These are phyloP conservation scores for Lepisosteus osseus DNA, from an alignment of 2,113 vertebrate genomes.

Conservation along the genomic window DNA sequence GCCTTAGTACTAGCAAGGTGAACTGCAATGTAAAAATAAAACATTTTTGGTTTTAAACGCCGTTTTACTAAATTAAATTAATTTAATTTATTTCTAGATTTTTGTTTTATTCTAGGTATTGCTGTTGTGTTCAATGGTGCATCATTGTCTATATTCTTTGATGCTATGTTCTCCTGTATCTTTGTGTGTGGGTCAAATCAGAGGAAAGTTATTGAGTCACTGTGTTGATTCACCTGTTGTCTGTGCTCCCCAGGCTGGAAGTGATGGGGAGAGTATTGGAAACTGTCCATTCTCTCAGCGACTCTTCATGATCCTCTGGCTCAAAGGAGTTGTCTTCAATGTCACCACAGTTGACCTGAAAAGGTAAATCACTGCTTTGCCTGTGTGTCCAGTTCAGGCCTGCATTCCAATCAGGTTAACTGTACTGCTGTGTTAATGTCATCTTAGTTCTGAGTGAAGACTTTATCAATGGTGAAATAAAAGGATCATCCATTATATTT, in stretches of 20 bases:
- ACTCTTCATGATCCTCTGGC: constrained; percentile 97
- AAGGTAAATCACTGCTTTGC: constrained; percentile 65
- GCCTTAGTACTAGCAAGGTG: neutral
- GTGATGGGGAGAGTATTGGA: constrained; percentile 93
- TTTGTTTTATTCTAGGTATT: neutral
- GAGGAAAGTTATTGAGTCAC: constrained; percentile 5
- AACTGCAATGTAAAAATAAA: no score
- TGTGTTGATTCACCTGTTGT: constrained; percentile 30
- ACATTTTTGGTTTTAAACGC: no score
- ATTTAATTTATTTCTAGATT: neutral
- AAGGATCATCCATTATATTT: no score
- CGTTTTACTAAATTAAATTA: no score
- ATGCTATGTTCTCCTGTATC: neutral
- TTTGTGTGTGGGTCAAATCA: neutral
- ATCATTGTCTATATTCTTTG: neutral
- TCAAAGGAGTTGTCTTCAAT: constrained; percentile 96
- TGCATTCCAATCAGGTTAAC: no score
- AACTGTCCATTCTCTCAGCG: constrained; percentile 96
- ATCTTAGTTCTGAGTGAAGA: no score
- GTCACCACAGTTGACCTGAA: constrained; percentile 96
- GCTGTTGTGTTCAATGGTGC: neutral
- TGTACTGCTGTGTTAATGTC: no score
- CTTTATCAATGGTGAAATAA: no score
- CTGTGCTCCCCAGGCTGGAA: constrained; percentile 72
- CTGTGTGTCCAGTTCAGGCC: neutral